These are phyloP conservation scores for Zoroaster sp. DNA, from an alignment of 53 echinoderm and acorn worm genomes.

Conservation along the genomic window DNA sequence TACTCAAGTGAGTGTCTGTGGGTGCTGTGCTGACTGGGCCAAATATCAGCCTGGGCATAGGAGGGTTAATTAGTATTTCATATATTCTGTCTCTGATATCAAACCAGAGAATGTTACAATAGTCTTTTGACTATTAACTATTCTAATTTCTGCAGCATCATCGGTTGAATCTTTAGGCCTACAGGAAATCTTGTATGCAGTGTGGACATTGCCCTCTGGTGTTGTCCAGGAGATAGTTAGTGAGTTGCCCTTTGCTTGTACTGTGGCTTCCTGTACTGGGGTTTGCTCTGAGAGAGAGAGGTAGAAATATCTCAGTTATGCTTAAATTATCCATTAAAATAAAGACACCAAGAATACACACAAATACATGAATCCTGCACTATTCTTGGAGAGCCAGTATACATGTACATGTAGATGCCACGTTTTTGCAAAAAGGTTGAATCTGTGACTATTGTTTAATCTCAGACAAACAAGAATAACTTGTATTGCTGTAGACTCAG, in stretches of 20 bases:
- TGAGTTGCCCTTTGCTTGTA: neutral
- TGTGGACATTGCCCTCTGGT: slow-evolving; percentile 27
- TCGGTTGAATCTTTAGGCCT: neutral
- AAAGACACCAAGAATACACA: neutral
- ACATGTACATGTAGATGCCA: too few relatives aligned
- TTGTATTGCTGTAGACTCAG: too few relatives aligned
- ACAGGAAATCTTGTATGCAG: slow-evolving; percentile 33
- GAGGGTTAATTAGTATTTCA: too few relatives aligned
- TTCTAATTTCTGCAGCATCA: neutral
- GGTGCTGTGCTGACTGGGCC: too few relatives aligned
- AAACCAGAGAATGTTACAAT: slow-evolving; percentile 21
- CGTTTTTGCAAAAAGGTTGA: too few relatives aligned
- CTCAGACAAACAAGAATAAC: too few relatives aligned
- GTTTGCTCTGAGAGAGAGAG: neutral
- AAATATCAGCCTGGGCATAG: too few relatives aligned
- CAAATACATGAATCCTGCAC: too few relatives aligned
- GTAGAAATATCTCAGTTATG: neutral
- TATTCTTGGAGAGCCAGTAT: too few relatives aligned
- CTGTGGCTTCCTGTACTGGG: slow-evolving; percentile 24
- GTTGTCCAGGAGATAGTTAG: slow-evolving; percentile 17
- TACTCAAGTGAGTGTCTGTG: too few relatives aligned
- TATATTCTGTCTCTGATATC: slow-evolving; percentile 34
- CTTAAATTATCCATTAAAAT: neutral
- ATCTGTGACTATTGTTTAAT: too few relatives aligned
- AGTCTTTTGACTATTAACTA: neutral